Conservation (phyloP, 2,797 vertebrate species). For the Coilia nasus region DNA sequence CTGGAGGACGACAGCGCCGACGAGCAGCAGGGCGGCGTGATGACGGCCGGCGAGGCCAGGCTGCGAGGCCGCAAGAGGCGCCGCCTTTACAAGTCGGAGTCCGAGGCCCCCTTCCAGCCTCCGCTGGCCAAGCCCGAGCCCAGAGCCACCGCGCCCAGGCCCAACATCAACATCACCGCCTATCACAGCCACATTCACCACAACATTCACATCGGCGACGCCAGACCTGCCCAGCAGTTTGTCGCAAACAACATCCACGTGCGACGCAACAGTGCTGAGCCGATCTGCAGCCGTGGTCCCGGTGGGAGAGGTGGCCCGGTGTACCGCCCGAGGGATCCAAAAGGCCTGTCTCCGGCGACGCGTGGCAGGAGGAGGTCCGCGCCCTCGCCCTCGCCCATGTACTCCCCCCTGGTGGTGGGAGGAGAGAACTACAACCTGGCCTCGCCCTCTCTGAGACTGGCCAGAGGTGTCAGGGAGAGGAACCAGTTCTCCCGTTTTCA, state of each 20-base stretch:
- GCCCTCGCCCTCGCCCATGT: conserved; percentile 72
- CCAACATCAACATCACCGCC: neutral
- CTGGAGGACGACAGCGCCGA: conserved; percentile 84
- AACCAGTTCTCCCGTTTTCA: conserved; percentile 64
- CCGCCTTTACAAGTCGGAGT: conserved; percentile 76
- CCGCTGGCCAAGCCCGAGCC: conserved; percentile 66
- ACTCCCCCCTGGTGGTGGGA: conserved; percentile 72
- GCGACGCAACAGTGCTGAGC: neutral
- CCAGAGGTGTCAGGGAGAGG: conserved; percentile 59
- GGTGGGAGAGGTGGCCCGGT: conserved; percentile 60
- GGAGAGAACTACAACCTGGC: conserved; percentile 74
- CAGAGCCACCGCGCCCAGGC: neutral
- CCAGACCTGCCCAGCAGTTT: conserved; percentile 40
- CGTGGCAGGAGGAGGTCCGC: conserved; percentile 68
- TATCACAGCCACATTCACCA: neutral
- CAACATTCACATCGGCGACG: neutral
- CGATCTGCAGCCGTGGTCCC: neutral
- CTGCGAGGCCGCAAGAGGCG: conserved; percentile 70
- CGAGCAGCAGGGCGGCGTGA: conserved; percentile 63
- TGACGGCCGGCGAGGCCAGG: conserved; percentile 55
- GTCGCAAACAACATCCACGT: conserved; percentile 47
- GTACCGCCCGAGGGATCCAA: neutral
- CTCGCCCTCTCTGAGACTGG: conserved; percentile 66
- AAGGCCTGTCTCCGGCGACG: conserved; percentile 41
- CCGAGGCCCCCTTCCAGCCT: conserved; percentile 62